A percentile compares a stretch with the other conserved stretches of the same genome.
phyloP scores from a whole-genome alignment of 2,888 invertebrate genomes.

The Calameuta idolon region DNA sequence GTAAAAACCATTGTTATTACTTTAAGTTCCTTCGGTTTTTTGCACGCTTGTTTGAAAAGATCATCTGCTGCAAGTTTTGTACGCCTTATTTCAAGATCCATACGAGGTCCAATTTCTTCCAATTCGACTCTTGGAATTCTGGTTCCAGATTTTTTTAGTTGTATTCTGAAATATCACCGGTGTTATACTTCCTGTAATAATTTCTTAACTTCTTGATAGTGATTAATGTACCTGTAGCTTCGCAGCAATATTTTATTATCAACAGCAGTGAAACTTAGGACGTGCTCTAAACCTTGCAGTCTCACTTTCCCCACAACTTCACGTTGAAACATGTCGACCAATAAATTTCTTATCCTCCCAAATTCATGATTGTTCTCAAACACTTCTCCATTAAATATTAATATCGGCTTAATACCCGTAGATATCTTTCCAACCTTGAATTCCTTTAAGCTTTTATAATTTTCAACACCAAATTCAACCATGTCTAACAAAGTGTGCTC shows the following conservation, averaged over 20 bases:
- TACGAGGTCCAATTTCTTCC: constrained; percentile 92
- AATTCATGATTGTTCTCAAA: constrained; percentile 88
- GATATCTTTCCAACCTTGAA: constrained; percentile 84
- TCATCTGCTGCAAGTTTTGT: constrained; percentile 91
- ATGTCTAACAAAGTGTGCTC: constrained; percentile 94
- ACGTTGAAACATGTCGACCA: constrained; percentile 93
- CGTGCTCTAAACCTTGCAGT: constrained; percentile 94
- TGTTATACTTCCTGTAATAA: neutral
- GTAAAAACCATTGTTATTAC: constrained; percentile 33
- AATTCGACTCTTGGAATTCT: constrained; percentile 91
- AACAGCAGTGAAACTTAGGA: constrained; percentile 87
- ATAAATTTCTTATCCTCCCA: constrained; percentile 85
- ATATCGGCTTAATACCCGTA: constrained; percentile 88
- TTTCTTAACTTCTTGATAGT: neutral
- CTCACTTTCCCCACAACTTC: constrained; percentile 84
- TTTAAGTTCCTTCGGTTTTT: constrained; percentile 82
- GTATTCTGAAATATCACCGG: constrained; percentile 73
- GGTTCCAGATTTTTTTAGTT: constrained; percentile 91
- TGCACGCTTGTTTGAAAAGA: constrained; percentile 85
- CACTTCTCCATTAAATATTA: constrained; percentile 91
- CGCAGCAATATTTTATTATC: constrained; percentile 85
- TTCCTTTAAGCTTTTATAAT: constrained; percentile 82
- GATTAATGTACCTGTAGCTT: constrained; percentile 70
- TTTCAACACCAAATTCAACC: constrained; percentile 93
- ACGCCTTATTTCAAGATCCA: constrained; percentile 88